phyloP scores from a whole-genome alignment of 2,797 vertebrate genomes.

The Spheniscus humboldti region DNA sequence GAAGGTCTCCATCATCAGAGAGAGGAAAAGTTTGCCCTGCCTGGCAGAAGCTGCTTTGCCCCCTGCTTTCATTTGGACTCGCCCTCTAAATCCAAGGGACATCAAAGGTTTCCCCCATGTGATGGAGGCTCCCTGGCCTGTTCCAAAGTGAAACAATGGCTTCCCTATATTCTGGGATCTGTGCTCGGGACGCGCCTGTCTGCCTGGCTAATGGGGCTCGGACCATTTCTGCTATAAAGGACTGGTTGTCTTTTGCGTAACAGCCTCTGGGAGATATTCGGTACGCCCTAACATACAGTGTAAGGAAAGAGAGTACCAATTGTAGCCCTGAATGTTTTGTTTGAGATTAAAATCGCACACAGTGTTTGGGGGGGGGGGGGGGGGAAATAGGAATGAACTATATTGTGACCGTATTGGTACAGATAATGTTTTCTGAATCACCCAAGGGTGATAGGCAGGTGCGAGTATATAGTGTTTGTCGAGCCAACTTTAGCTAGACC shows the following conservation, averaged over 20 bases:
- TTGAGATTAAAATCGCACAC: not conserved
- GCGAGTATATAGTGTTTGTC: not conserved
- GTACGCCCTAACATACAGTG: not conserved
- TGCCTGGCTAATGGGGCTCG: not conserved
- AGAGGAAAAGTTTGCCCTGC: not conserved
- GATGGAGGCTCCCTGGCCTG: not conserved
- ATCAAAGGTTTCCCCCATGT: not conserved
- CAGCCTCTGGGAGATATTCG: not conserved
- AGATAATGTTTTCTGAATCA: not conserved
- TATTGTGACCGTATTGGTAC: not conserved
- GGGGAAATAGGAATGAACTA: not conserved
- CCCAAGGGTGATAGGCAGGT: not conserved
- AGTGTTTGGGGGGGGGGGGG: no score
- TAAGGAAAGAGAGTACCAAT: not conserved
- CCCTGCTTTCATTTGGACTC: not conserved
- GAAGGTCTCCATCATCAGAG: not conserved
- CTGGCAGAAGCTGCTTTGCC: not conserved
- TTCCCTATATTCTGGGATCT: constrained; percentile 29
- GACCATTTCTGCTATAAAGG: not conserved
- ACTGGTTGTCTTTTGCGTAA: not conserved
- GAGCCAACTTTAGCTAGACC: not conserved
- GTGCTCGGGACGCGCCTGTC: not conserved
- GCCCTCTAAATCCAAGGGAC: not conserved
- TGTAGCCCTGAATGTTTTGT: not conserved
- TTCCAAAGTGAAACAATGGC: not conserved